phyloP scores from a whole-genome alignment of 2,888 invertebrate genomes.

The Ophion slaviceki region DNA sequence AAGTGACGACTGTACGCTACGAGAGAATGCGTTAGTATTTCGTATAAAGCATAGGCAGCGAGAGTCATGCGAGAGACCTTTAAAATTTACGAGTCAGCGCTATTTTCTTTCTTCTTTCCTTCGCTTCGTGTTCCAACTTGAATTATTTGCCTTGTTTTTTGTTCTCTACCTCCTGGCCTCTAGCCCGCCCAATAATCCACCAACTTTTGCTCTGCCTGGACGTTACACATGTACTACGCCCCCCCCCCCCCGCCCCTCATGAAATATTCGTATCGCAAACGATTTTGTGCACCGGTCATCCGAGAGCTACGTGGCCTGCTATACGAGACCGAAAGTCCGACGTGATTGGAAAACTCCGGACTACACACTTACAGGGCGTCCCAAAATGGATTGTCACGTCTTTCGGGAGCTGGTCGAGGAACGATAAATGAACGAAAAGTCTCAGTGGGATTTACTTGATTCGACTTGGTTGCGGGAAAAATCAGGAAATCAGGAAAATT shows the following conservation, averaged over 20 bases:
- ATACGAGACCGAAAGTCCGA: slow-evolving; percentile 6
- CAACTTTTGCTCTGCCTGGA: background rate
- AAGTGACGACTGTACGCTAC: background rate
- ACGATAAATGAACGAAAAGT: background rate
- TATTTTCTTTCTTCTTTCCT: slow-evolving; percentile 14
- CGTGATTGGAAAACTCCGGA: slow-evolving; percentile 30
- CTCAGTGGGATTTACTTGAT: too few species aligned
- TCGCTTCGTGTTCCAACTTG: background rate
- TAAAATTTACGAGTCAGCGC: slow-evolving; percentile 54
- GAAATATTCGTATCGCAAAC: slow-evolving; percentile 29
- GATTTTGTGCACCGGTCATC: slow-evolving; percentile 23
- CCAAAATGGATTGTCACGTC: background rate
- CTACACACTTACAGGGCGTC: background rate
- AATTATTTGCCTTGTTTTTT: background rate
- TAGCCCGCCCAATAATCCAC: background rate
- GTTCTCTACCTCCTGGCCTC: background rate
- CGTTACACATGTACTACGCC: background rate
- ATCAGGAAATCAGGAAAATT: too few species aligned
- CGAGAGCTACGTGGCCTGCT: slow-evolving; percentile 25
- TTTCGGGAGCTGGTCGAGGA: background rate
- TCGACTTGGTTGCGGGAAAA: too few species aligned
- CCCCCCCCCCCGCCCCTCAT: background rate
- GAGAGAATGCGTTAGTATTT: slow-evolving; percentile 4
- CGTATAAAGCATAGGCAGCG: slow-evolving; percentile 16
- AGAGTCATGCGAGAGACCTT: slow-evolving; percentile 26